Evolutionary conservation across 2,888 invertebrate genomes (phyloP).

Genomic region (Campaea margaritaria): DNA sequence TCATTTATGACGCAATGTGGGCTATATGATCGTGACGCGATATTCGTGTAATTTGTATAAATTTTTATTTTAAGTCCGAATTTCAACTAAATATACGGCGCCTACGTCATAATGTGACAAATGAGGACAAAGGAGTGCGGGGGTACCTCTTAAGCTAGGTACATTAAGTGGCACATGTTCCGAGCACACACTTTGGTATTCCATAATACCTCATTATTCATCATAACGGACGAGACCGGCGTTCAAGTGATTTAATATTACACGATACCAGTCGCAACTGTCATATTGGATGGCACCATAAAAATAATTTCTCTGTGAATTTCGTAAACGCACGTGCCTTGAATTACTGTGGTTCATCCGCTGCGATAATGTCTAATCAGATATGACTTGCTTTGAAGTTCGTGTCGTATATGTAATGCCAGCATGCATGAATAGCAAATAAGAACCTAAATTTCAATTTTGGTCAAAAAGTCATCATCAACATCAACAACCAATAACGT

Average conservation of each 20-base stretch:
- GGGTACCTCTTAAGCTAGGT: background rate
- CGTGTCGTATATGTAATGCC: background rate
- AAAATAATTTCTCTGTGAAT: constrained; percentile 38
- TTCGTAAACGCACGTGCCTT: constrained; percentile 33
- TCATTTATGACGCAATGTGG: too few species aligned
- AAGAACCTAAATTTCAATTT: too few species aligned
- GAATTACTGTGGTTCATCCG: constrained; percentile 23
- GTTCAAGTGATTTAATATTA: constrained; percentile 31
- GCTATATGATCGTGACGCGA: too few species aligned
- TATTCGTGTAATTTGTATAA: too few species aligned
- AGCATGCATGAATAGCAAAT: too few species aligned
- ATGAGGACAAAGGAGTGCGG: too few species aligned
- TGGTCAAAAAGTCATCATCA: too few species aligned
- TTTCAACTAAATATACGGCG: too few species aligned
- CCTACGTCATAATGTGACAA: too few species aligned
- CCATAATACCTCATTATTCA: constrained; percentile 12
- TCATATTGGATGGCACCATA: constrained; percentile 36
- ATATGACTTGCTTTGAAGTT: constrained; percentile 13
- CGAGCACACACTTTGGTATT: background rate
- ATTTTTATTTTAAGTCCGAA: too few species aligned
- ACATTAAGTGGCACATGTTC: background rate
- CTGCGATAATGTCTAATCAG: constrained; percentile 21
- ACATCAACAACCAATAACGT: too few species aligned
- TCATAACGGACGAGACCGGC: constrained; percentile 7
- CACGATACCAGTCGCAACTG: constrained; percentile 25